A percentile compares a stretch with the other conserved stretches of the same genome.
Conservation (phyloP, 2,113 vertebrate genomes). For the Acanthochromis polyacanthus region DNA sequence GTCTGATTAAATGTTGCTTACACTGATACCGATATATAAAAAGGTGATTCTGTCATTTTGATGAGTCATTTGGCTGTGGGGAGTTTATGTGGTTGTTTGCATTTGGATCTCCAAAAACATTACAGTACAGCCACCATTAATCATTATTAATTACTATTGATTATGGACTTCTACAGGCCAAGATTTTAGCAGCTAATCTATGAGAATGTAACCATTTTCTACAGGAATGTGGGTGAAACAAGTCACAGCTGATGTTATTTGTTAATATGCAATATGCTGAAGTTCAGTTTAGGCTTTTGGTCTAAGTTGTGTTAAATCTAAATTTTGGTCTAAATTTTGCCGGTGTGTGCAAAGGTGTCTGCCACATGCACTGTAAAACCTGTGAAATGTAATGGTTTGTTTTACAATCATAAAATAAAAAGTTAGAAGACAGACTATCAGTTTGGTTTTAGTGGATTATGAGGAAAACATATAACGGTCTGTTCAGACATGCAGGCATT, state of each 20-base stretch:
- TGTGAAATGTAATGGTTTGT: too few relatives aligned
- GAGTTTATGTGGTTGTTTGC: too few relatives aligned
- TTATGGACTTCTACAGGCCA: conserved; percentile 4
- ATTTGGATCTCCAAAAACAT: not conserved
- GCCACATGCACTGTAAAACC: not conserved
- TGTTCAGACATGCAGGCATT: too few relatives aligned
- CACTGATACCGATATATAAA: not conserved
- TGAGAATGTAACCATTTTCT: not conserved
- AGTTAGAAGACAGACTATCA: too few relatives aligned
- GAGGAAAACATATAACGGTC: too few relatives aligned
- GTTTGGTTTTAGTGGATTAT: too few relatives aligned
- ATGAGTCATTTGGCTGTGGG: not conserved
- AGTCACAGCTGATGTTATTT: not conserved
- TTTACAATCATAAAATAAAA: too few relatives aligned
- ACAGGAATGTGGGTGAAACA: not conserved
- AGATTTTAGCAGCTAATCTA: not conserved
- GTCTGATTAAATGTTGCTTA: not conserved
- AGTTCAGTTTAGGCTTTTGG: too few relatives aligned
- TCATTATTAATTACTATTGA: not conserved
- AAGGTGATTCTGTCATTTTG: not conserved
- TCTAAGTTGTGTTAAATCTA: too few relatives aligned
- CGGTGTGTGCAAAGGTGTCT: not conserved
- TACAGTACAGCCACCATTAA: not conserved
- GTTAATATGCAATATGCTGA: not conserved
- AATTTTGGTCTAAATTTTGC: too few relatives aligned